Base-by-base conservation (phyloP, 2,113 vertebrate genomes). In the Numenius arquata region DNA sequence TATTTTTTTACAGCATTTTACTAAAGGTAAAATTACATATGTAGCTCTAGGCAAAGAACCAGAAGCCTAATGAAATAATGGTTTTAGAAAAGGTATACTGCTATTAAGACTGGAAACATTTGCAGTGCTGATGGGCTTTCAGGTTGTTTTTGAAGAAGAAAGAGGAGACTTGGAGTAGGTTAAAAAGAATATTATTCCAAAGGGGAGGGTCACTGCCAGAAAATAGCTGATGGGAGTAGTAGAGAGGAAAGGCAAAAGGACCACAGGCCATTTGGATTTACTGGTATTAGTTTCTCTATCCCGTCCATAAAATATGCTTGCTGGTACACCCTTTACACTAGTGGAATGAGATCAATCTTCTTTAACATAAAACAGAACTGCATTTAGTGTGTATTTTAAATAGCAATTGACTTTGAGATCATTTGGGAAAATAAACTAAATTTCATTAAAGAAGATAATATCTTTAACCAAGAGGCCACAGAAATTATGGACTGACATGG, bases 391-490 rank as follows among this genome's bases (percentile, higher is more conserved):
- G 52, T 48, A 85, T 76, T 92, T 73, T 84, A 79, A 92, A 72
- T n/a, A 85, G 62, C n/a, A 87, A 92, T 86, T 81, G 68, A 71
- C 79, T 84, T 87, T 17, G 36, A 83, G 56, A 92, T 62, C 20
- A 65, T 84, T 84, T 68, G 25, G 43, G 72, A 53, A 91, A 93
- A 89, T 53, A 10, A 90, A 83, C 23, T 77, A 74, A 88, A 80
- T 91, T 95, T 91, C 56, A 90, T 86, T 93, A 74, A 80, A 77
- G 29, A 93, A 52, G 34, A 81, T 48, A 85, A 61, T 26, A 92
- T 75, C 88, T 87, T 92, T 75, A 92, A 90, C 73, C 11, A 63
- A 87, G 32, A 79, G 53, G 41, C 45, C 55, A 41, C 89, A 87
- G 89, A 92, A 95, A 65, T 30, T 45, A 71, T 68, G 70, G 77